Evolutionary conservation across 2,797 vertebrate species (phyloP).

Genomic region (Luscinia megarhynchos): DNA sequence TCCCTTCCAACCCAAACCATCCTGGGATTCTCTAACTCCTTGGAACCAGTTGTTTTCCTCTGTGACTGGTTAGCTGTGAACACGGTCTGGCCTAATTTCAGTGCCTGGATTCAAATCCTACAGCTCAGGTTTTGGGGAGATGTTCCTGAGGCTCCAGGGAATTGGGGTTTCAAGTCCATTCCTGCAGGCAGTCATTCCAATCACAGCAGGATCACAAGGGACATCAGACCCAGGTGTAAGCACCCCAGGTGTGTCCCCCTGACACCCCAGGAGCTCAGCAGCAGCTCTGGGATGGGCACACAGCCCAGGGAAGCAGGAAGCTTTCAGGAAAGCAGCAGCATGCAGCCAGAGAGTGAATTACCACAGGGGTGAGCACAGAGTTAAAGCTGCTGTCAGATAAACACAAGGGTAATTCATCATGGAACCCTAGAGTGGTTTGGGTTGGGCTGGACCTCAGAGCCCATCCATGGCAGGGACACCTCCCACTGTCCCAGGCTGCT

Average conservation of each 20-base stretch:
- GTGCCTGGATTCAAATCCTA: not conserved
- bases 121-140: not conserved
- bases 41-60: not conserved
- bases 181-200: not conserved
- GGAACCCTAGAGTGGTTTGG: not conserved
- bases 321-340: not conserved
- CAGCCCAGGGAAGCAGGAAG: not conserved
- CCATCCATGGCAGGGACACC: not conserved
- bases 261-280: accelerated
- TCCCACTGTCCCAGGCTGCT: accelerated
- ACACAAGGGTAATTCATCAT: not conserved
- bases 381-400: not conserved
- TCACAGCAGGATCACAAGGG: not conserved
- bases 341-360: not conserved
- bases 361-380: not conserved
- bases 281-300: not conserved
- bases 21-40: not conserved
- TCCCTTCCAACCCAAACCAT: not conserved
- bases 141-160: not conserved
- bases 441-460: not conserved
- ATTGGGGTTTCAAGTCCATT: not conserved
- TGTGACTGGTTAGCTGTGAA: not conserved
- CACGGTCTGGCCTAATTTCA: not conserved
- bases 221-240: accelerated
- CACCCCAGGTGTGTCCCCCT: not conserved